Conservation (phyloP, 1,140 invertebrate genomes). For the Neuroterus valhalla region DNA sequence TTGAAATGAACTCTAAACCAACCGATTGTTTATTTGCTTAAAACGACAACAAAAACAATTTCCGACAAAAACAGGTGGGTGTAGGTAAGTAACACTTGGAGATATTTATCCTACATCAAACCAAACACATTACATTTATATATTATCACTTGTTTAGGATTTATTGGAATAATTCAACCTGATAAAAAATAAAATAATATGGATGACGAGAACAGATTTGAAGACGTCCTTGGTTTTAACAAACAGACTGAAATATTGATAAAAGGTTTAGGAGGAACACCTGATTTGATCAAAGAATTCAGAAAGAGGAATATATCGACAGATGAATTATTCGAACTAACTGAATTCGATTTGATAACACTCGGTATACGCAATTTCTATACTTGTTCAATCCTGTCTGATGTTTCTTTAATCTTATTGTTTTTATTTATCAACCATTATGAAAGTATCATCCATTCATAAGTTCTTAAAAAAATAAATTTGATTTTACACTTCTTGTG, state of each 20-base stretch:
- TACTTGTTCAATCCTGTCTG: background rate
- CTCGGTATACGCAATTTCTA: slow-evolving; percentile 47
- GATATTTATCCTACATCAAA: too few relatives aligned
- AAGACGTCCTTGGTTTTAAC: slow-evolving; percentile 58
- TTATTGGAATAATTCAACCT: background rate
- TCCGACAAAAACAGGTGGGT: too few relatives aligned
- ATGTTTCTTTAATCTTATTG: background rate
- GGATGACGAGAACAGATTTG: slow-evolving; percentile 21
- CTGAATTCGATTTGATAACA: slow-evolving; percentile 53
- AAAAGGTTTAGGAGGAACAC: slow-evolving; percentile 37
- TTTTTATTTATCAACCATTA: too few relatives aligned
- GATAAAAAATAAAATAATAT: slow-evolving; percentile 12
- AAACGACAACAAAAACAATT: too few relatives aligned
- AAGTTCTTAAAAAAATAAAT: slow-evolving; percentile 9
- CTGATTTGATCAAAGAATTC: slow-evolving; percentile 42
- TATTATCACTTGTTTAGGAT: too few relatives aligned
- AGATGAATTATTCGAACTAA: slow-evolving; percentile 49
- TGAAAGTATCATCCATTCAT: slow-evolving; percentile 1
- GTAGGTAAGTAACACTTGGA: too few relatives aligned
- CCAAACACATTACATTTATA: too few relatives aligned
- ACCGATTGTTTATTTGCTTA: too few relatives aligned
- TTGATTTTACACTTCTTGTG: background rate
- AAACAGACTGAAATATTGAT: slow-evolving; percentile 50
- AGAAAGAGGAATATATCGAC: slow-evolving; percentile 54
- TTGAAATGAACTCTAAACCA: too few relatives aligned